Evolutionary conservation across 2,113 vertebrate species (phyloP), one percentile per base, ranked within the genome.

Genomic region (Lasiurus borealis): DNA sequence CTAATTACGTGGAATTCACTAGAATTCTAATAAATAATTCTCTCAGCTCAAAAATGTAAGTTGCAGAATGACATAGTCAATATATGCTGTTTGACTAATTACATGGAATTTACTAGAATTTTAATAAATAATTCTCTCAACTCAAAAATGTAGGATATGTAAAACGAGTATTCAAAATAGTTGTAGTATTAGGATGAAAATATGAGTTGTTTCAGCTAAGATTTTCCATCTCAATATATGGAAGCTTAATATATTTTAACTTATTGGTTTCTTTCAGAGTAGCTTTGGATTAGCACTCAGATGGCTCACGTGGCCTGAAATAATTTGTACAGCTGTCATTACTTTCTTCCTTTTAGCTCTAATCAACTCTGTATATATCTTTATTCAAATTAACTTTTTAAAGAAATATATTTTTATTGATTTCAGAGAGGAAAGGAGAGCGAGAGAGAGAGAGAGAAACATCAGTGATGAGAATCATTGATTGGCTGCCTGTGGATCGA

Each of bases 91-190:
- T 96, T 78, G 21, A 3, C 10, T 83, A 27, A 78, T 19, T 88
- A 21, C 34, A 31, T 1, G 62, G 50, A 16, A 75, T 95, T 93
- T 88, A 57, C 1, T 16, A 87, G 36, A 82, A 82, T 86, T 66
- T 21, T 31, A 73, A 21, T 82, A 62, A 95, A 46, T 59, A 88
- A 73, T 92, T 54, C 50, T 90, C 40, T 85, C 27, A 21, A 73
- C 16, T 73, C 69, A 46, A 73, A 90, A 81, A 76, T 85, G 15
- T 12, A 72, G 72, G 46, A 62, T 77, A 54, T 69, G 25, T 77
- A 88, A 81, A 82, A 90, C 57, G 19, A 90, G 18, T 59, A 29
- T 82, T 93, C 34, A 86, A 80, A 91, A 71, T 84, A 90, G 84
- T 92, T 64, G 57, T 19, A 50, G 21, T 23, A 44, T 88, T 92